Conservation (phyloP, 2,113 vertebrate genomes). For the Hippocampus guttulatus region DNA sequence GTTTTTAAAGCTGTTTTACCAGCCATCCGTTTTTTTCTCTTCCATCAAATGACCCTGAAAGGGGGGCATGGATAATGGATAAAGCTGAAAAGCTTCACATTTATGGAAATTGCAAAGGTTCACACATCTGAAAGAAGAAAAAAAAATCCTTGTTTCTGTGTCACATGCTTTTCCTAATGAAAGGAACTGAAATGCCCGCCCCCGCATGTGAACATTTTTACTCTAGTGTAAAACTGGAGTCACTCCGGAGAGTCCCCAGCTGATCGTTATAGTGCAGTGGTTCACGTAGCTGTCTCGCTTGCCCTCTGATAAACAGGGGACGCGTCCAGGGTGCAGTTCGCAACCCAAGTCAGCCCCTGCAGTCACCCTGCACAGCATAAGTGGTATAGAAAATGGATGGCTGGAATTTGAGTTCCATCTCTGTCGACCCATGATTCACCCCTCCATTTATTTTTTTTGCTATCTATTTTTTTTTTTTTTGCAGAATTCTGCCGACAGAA, state of each 20-base stretch:
- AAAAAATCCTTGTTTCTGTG: too few species aligned
- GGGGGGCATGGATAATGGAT: conserved; percentile 20
- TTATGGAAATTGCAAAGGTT: conserved; percentile 9
- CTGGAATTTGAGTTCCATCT: not conserved
- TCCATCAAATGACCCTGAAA: conserved; percentile 31
- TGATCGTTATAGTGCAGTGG: not conserved
- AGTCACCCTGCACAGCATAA: not conserved
- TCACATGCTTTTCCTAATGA: not conserved
- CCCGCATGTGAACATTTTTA: too few species aligned
- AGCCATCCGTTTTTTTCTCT: conserved; percentile 18
- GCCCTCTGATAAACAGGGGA: not conserved
- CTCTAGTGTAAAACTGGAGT: not conserved
- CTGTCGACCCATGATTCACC: not conserved
- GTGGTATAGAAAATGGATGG: not conserved
- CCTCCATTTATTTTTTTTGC: not conserved
- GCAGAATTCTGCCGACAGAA: not conserved
- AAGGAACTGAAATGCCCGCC: not conserved
- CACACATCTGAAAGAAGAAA: not conserved
- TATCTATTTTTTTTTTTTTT: not conserved
- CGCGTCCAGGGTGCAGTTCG: not conserved
- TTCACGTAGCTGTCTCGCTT: not conserved
- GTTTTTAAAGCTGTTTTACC: conserved; percentile 25
- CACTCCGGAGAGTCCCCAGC: not conserved
- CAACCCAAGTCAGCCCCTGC: not conserved
- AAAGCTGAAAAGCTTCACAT: conserved; percentile 15